phyloP scores from a whole-genome alignment of 2,888 invertebrate genomes.

The Xylophagus ater region DNA sequence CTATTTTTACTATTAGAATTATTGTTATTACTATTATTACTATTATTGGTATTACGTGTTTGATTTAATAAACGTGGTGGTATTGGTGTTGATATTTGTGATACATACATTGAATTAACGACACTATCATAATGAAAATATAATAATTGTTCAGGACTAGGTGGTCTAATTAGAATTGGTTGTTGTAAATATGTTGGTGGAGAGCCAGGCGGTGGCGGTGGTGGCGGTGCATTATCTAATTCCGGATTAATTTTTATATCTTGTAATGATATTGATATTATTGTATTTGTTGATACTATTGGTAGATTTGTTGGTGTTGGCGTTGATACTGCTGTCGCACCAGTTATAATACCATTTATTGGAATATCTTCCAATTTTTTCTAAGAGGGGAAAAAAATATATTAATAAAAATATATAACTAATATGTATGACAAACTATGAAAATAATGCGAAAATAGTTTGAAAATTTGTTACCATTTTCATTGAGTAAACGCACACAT shows the following conservation, averaged over 20 bases:
- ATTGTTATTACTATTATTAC: background rate
- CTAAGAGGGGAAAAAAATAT: no score
- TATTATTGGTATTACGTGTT: slow-evolving; percentile 15
- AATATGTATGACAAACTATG: no score
- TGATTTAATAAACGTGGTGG: slow-evolving; percentile 30
- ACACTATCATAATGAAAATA: slow-evolving; percentile 34
- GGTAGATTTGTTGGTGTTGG: no score
- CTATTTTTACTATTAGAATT: background rate
- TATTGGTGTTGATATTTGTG: slow-evolving; percentile 26
- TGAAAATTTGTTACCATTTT: no score
- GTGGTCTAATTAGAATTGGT: slow-evolving; percentile 26
- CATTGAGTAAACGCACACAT: no score
- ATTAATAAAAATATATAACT: no score
- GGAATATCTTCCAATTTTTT: no score
- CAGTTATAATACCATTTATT: no score
- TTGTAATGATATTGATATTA: background rate
- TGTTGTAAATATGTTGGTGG: slow-evolving; percentile 27
- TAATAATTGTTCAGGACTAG: slow-evolving; percentile 26
- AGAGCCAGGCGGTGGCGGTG: slow-evolving; percentile 27
- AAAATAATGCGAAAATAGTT: no score
- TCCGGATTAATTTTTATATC: slow-evolving; percentile 24
- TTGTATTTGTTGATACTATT: no score
- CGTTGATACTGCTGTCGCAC: no score
- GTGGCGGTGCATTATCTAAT: slow-evolving; percentile 25
- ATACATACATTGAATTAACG: slow-evolving; percentile 29